Evolutionary conservation across 2,113 vertebrate species (phyloP).

Genomic region (Solenodon paradoxus): DNA sequence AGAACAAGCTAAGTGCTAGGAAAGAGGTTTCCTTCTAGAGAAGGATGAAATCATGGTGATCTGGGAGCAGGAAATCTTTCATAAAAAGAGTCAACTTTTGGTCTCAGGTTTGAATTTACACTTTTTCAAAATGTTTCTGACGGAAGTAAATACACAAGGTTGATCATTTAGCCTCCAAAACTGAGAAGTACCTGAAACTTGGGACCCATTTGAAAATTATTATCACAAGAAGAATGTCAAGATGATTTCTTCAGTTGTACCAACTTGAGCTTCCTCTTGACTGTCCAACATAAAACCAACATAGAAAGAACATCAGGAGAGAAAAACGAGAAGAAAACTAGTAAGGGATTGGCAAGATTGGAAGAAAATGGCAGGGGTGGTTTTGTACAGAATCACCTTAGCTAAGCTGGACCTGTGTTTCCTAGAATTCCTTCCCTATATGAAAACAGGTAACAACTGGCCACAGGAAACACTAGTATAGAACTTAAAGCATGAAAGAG

Average conservation of each 20-base stretch:
- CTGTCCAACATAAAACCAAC: background rate
- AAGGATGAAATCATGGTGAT: background rate
- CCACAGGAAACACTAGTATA: background rate
- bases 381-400: background rate
- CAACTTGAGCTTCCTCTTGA: background rate
- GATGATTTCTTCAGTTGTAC: background rate
- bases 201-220: background rate
- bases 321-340: background rate
- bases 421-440: background rate
- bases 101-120: background rate
- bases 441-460: background rate
- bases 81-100: background rate
- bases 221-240: background rate
- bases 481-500: background rate
- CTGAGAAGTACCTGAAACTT: background rate
- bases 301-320: background rate
- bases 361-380: background rate
- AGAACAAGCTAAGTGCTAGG: background rate
- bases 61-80: background rate
- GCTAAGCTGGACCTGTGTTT: background rate
- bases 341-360: background rate
- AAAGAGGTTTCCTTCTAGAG: background rate
- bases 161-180: background rate
- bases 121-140: background rate
- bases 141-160: background rate